phyloP scores from a whole-genome alignment of 2,888 invertebrate genomes.

The Dascillus cervinus region DNA sequence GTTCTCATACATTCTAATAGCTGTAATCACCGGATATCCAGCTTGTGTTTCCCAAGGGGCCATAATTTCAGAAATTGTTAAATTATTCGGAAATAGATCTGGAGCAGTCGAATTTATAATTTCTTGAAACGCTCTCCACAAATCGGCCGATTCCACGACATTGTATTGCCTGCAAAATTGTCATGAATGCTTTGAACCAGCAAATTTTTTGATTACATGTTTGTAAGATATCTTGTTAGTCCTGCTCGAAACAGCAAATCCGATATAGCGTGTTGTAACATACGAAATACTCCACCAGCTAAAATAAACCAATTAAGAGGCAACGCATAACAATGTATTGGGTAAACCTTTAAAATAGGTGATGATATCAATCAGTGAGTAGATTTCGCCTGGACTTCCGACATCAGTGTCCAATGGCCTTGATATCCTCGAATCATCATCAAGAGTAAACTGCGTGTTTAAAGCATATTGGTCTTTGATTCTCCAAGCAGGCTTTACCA shows the following conservation, averaged over 20 bases:
- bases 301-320: no score
- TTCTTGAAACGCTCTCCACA: slow-evolving; percentile 9
- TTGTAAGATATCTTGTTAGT: neutral
- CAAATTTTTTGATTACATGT: neutral
- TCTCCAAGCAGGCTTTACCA: no score
- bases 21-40: neutral
- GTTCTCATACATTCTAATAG: no score
- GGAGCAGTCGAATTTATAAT: slow-evolving; percentile 4
- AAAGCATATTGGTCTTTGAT: no score
- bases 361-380: no score
- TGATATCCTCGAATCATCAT: no score
- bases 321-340: no score
- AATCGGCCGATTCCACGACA: slow-evolving; percentile 4
- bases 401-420: no score
- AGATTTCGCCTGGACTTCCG: no score
- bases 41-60: neutral
- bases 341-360: no score
- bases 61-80: neutral
- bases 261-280: neutral
- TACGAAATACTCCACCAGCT: neutral
- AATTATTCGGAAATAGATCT: neutral
- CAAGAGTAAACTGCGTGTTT: no score
- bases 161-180: slow-evolving; percentile 9
- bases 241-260: neutral
- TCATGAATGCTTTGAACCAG: no score